Percentiles rank a stretch among this genome's conserved stretches.
phyloP scores from a whole-genome alignment of 2,797 vertebrate genomes.

The Sebastolobus alascanus region DNA sequence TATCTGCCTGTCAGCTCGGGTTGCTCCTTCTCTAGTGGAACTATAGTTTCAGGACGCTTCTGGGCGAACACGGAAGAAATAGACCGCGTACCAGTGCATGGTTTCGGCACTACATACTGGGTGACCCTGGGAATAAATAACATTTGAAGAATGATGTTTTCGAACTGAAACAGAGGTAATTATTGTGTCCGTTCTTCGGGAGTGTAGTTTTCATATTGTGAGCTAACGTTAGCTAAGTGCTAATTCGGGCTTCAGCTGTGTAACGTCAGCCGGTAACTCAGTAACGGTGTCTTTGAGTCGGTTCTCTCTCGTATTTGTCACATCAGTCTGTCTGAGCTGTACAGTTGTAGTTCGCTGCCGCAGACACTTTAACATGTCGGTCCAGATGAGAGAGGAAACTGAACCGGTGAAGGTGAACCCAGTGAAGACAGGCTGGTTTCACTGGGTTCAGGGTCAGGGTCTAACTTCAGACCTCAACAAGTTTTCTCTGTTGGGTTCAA shows the following conservation, averaged over 20 bases:
- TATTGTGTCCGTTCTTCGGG: fast-evolving
- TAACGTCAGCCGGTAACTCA: background rate
- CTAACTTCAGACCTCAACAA: background rate
- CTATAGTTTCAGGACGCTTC: background rate
- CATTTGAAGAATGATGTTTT: background rate
- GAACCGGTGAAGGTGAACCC: background rate
- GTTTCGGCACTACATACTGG: fast-evolving
- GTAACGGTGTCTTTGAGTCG: background rate
- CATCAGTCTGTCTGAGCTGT: background rate
- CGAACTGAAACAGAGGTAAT: slow-evolving; percentile 23
- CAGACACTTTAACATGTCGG: background rate
- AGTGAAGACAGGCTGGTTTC: background rate
- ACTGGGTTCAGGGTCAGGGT: background rate
- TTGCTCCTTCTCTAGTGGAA: slow-evolving; percentile 37
- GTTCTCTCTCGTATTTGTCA: too few relatives aligned
- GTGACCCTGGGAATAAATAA: slow-evolving; percentile 18
- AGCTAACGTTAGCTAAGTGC: too few relatives aligned
- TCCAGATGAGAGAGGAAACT: background rate
- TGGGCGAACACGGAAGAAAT: slow-evolving; percentile 48
- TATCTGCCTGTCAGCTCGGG: too few relatives aligned
- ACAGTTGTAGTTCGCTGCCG: background rate
- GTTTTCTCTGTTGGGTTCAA: background rate
- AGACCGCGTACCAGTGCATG: slow-evolving; percentile 21
- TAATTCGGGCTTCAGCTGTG: background rate
- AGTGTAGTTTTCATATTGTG: background rate